These are phyloP conservation scores for Heliornis fulica DNA, from an alignment of 2,113 vertebrate genomes.

Conservation along the genomic window DNA sequence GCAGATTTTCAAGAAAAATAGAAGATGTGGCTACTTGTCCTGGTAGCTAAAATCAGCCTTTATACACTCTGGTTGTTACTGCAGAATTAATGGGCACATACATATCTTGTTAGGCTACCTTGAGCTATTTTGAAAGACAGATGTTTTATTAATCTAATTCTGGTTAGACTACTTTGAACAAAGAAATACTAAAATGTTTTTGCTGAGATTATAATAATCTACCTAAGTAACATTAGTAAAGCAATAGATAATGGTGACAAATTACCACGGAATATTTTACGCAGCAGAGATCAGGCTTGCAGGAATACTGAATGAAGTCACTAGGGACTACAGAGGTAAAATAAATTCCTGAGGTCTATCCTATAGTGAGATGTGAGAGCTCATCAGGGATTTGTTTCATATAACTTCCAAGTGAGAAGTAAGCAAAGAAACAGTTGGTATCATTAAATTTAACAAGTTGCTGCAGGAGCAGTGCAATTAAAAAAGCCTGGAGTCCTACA, in stretches of 20 bases:
- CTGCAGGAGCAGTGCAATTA: not conserved
- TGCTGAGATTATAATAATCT: constrained; percentile 26
- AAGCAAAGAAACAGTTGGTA: not conserved
- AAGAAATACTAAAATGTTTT: constrained; percentile 27
- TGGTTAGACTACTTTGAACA: constrained; percentile 47
- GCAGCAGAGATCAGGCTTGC: not conserved
- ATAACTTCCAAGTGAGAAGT: constrained; percentile 29
- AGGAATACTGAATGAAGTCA: constrained; percentile 13
- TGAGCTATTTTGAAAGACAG: constrained; percentile 32
- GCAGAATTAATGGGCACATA: constrained; percentile 18
- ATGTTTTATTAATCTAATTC: constrained; percentile 51
- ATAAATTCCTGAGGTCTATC: constrained; percentile 22
- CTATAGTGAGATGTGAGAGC: not conserved
- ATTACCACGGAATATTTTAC: constrained; percentile 22
- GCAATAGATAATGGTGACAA: constrained; percentile 20
- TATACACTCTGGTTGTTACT: not conserved
- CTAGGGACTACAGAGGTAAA: constrained; percentile 15
- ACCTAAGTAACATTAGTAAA: constrained; percentile 7
- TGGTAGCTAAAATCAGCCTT: not conserved
- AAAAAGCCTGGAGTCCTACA: not conserved
- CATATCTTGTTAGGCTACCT: not conserved
- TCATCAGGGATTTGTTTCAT: not conserved
- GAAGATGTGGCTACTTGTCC: not conserved
- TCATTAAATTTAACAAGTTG: not conserved
- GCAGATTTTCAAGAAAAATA: not conserved